Base-by-base conservation (phyloP, 2,888 invertebrate species). In the Lycia hirtaria region DNA sequence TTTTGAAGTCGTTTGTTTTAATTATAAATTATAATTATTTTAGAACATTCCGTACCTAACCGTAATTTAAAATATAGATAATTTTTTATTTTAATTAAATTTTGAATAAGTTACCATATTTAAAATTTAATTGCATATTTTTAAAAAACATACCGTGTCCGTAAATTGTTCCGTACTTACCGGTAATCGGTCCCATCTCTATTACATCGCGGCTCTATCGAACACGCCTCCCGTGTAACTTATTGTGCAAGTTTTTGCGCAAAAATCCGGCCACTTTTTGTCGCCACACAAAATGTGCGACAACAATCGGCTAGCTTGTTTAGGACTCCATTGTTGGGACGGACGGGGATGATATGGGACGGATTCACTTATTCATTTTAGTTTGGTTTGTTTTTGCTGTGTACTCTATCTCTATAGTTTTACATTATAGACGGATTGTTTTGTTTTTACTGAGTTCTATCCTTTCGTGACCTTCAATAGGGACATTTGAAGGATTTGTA, bases 151-250 rank as follows among this genome's bases (percentile, higher is more conserved):
- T n/a, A n/a, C 1, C 3, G 9, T 20, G 12, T 24, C 37, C 19
- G 14, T 22, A n/a, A n/a, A 30, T 7, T n/a, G 30, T 17, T 30
- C 40, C 45, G 26, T 19, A 43, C n/a, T n/a, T n/a, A n/a, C n/a
- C n/a, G n/a, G n/a, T n/a, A 30, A 14, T 4, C 9, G 9, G n/a
- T n/a, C 44, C 32, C 62, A 50, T 38, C 59, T 2, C 62, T 59
- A 62, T 10, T 41, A 55, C 52, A 53, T 49, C 65, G 55, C 68
- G 74, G 68, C 75, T 67, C 71, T 76, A 76, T 78, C 72, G 67
- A 62, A 52, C 40, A 56, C 54, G 58, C 40, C 48, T 52, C 53
- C 60, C 54, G 67, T 69, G 70, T 74, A 73, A 69, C 62, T 73
- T 73, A 69, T 63, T 69, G 66, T 71, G 60, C 54, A 54, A 63